Evolutionary conservation across 2,888 invertebrate genomes (phyloP).

Genomic region (Actias luna): DNA sequence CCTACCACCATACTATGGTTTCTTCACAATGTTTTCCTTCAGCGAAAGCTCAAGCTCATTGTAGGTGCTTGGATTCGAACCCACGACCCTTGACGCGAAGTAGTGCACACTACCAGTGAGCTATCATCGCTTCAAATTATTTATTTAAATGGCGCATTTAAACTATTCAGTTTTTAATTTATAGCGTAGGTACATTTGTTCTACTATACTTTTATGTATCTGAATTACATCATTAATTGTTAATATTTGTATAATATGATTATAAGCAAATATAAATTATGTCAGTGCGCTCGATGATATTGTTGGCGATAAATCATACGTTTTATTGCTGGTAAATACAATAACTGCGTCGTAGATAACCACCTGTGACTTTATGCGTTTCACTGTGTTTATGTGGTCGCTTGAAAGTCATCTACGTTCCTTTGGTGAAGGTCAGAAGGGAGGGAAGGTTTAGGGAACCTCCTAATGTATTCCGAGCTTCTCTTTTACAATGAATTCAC

Average conservation of each 20-base stretch:
- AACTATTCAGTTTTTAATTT: not conserved
- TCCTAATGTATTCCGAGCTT: too few relatives aligned
- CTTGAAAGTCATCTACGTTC: not conserved
- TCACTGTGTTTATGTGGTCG: not conserved
- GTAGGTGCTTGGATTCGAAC: too few relatives aligned
- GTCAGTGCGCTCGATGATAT: not conserved
- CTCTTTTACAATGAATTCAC: too few relatives aligned
- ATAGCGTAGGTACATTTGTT: not conserved
- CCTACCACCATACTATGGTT: too few relatives aligned
- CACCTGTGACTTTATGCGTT: slow-evolving; percentile 1
- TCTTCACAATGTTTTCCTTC: too few relatives aligned
- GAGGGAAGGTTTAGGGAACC: not conserved
- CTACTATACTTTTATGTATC: not conserved
- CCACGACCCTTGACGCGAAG: too few relatives aligned
- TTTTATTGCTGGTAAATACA: not conserved
- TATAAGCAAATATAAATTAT: not conserved
- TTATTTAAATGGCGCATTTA: too few relatives aligned
- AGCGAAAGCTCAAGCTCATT: too few relatives aligned
- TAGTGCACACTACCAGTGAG: too few relatives aligned
- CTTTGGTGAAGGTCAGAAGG: too few relatives aligned
- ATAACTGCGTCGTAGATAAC: not conserved
- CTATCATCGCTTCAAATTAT: too few relatives aligned
- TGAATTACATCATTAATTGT: not conserved
- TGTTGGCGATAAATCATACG: not conserved
- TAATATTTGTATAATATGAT: not conserved